phyloP scores from a whole-genome alignment of 2,797 vertebrate species.

The Pangasius sanitwongsei region DNA sequence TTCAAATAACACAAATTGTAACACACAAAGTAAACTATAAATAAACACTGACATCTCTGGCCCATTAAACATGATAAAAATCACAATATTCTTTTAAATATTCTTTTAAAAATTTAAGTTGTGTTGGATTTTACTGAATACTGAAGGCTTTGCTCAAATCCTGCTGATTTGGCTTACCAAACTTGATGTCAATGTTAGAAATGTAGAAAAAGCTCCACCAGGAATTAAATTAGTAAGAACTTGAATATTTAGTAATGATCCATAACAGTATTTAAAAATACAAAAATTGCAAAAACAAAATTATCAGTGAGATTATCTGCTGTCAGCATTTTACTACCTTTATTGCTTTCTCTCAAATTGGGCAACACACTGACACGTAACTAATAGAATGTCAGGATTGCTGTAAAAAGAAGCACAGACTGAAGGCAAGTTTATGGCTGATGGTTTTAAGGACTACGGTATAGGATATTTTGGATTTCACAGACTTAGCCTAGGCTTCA shows the following conservation, averaged over 20 bases:
- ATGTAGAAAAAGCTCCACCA: neutral
- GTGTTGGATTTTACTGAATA: neutral
- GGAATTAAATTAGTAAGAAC: neutral
- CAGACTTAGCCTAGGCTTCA: neutral
- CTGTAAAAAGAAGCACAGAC: neutral
- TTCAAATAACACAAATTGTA: neutral
- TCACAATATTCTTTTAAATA: neutral
- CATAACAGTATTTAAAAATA: neutral
- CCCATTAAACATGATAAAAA: constrained; percentile 4
- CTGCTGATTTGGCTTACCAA: neutral
- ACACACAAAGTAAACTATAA: neutral
- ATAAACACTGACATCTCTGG: neutral
- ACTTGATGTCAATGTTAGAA: neutral
- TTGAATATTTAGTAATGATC: neutral
- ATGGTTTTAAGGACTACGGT: neutral
- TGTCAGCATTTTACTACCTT: neutral
- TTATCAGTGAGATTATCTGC: neutral
- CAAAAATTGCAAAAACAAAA: neutral
- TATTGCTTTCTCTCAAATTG: neutral
- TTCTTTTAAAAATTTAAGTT: neutral
- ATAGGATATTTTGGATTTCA: neutral
- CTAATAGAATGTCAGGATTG: neutral
- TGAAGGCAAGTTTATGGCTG: neutral
- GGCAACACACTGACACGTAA: neutral
- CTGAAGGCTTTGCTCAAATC: neutral